Evolutionary conservation across 1,140 invertebrate genomes (phyloP).

Genomic region (Trialeurodes vaporariorum): DNA sequence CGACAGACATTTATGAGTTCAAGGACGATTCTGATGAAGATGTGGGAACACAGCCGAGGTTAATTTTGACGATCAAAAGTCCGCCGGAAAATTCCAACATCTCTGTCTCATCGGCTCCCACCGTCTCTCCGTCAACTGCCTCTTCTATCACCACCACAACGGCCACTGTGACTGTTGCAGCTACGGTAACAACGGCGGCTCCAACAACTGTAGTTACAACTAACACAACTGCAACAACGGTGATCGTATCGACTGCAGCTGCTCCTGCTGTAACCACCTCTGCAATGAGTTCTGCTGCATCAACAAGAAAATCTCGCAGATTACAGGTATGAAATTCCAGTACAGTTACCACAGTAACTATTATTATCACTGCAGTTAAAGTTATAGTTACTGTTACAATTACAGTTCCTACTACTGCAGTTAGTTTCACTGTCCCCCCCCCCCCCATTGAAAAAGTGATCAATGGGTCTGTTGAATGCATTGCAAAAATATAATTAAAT

Average conservation of each 20-base stretch:
- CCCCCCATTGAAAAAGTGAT: too few species aligned
- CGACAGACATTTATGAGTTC: slow-evolving; percentile 66
- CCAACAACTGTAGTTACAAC: background rate
- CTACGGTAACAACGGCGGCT: background rate
- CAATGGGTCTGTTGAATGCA: background rate
- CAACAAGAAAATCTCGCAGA: slow-evolving; percentile 65
- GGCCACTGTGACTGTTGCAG: background rate
- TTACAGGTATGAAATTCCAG: slow-evolving; percentile 38
- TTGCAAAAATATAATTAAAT: slow-evolving; percentile 2
- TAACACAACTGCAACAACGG: slow-evolving; percentile 1
- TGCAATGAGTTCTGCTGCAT: slow-evolving; percentile 35
- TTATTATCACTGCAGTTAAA: too few species aligned
- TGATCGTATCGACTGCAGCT: slow-evolving; percentile 19
- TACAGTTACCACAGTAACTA: too few species aligned
- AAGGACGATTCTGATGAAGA: slow-evolving; percentile 68
- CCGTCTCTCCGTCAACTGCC: slow-evolving; percentile 27
- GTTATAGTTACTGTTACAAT: too few species aligned
- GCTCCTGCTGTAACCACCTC: slow-evolving; percentile 30
- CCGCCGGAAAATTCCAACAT: slow-evolving; percentile 30
- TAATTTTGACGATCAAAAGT: slow-evolving; percentile 69
- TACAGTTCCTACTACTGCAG: too few species aligned
- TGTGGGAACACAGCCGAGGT: slow-evolving; percentile 45
- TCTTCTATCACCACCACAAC: background rate
- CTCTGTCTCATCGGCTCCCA: slow-evolving; percentile 30
- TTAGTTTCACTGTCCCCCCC: too few species aligned